Evolutionary conservation across 1,140 invertebrate genomes (phyloP).

Genomic region (Bathynomus jamesi): DNA sequence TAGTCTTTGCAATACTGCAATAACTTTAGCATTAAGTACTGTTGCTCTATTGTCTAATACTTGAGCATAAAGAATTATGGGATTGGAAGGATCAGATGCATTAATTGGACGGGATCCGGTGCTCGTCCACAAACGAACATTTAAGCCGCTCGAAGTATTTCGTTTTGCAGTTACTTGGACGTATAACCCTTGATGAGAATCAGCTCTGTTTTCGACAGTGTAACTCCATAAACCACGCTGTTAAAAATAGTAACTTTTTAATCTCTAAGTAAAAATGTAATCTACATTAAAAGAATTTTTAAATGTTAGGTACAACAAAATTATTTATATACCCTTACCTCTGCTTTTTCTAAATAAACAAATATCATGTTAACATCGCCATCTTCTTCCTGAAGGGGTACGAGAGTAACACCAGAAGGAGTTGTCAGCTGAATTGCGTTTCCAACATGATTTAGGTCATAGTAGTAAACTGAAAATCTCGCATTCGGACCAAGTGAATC

Average conservation of each 20-base stretch:
- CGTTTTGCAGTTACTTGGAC: constrained; percentile 18
- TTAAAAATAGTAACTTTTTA: not conserved
- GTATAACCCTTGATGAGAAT: constrained; percentile 21
- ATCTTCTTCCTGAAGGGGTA: constrained; percentile 22
- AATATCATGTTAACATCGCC: constrained; percentile 27
- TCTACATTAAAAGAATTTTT: not conserved
- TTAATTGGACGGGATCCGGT: constrained; percentile 1
- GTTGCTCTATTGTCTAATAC: constrained; percentile 10
- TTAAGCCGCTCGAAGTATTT: constrained; percentile 10
- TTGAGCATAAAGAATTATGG: constrained; percentile 12
- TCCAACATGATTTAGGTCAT: constrained; percentile 23
- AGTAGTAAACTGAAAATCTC: constrained; percentile 25
- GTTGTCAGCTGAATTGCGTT: constrained; percentile 24
- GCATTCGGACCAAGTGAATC: constrained; percentile 21
- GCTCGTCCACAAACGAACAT: constrained; percentile 22
- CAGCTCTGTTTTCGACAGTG: constrained; percentile 21
- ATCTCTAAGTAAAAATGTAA: not conserved
- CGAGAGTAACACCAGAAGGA: constrained; percentile 13
- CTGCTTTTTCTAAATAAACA: constrained; percentile 21
- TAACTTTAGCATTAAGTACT: constrained; percentile 14
- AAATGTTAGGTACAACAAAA: not conserved
- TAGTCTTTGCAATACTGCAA: constrained; percentile 16
- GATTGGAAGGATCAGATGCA: constrained; percentile 8
- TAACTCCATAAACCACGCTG: constrained; percentile 21
- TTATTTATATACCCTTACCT: constrained; percentile 13